A percentile compares a stretch with the other conserved stretches of the same genome.
Conservation (phyloP, 1,140 invertebrate species). For the Hormaphis cornu region DNA sequence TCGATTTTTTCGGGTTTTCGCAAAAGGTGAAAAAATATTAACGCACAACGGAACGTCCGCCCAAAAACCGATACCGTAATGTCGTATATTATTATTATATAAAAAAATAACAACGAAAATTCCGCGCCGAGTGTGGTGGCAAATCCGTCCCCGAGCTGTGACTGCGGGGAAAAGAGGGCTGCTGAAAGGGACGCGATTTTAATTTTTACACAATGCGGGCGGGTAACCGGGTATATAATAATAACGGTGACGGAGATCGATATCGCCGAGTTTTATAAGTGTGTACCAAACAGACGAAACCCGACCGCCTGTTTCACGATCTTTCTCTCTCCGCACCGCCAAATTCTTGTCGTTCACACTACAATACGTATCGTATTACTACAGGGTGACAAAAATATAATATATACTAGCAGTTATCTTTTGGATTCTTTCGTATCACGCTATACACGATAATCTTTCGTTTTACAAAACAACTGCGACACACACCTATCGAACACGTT, state of each 20-base stretch:
- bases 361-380: background rate
- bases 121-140: background rate
- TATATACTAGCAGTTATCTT: too few species aligned
- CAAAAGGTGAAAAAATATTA: too few species aligned
- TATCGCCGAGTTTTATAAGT: constrained; percentile 29
- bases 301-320: background rate
- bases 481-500: too few species aligned
- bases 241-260: constrained; percentile 25
- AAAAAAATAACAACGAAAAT: too few species aligned
- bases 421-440: too few species aligned
- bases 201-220: constrained; percentile 5
- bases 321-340: background rate
- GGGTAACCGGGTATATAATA: constrained; percentile 1
- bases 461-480: too few species aligned
- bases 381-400: too few species aligned
- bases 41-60: too few species aligned
- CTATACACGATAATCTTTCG: too few species aligned
- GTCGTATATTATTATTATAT: too few species aligned
- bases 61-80: too few species aligned
- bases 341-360: background rate
- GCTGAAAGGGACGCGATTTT: background rate
- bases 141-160: background rate
- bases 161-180: background rate
- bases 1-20: too few species aligned
- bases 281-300: constrained; percentile 31